These are phyloP conservation scores for Cyprinella venusta DNA, from an alignment of 2,797 vertebrate genomes.

Conservation along the genomic window DNA sequence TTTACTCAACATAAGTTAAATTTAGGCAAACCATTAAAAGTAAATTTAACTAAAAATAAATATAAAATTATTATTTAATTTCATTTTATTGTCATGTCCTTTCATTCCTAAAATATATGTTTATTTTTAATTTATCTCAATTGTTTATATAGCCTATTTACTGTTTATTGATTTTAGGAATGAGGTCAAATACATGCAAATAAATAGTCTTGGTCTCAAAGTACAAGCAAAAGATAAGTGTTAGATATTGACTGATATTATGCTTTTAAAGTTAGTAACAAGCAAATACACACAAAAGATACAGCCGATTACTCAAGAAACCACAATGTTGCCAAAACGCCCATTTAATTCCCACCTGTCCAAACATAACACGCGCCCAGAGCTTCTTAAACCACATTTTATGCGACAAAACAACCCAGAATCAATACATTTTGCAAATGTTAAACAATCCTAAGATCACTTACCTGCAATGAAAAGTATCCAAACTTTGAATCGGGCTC, in stretches of 20 bases:
- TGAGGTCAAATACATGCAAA: background rate
- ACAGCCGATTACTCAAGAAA: background rate
- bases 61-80: background rate
- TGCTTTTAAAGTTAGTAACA: background rate
- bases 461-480: slow-evolving; percentile 7
- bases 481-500: background rate
- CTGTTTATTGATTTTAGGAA: background rate
- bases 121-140: background rate
- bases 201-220: background rate
- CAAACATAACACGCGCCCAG: background rate
- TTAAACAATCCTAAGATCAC: background rate
- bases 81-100: background rate
- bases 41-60: background rate
- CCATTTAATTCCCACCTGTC: background rate
- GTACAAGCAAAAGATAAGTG: background rate
- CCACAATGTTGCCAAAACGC: background rate
- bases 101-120: background rate
- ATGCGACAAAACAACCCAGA: background rate
- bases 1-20: background rate
- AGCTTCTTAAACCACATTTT: background rate
- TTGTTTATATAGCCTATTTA: background rate
- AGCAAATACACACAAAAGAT: background rate
- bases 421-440: background rate
- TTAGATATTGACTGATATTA: background rate
- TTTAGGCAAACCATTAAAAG: background rate